phyloP scores from a whole-genome alignment of 1,140 invertebrate genomes.

The Drosophila subpulchrella region DNA sequence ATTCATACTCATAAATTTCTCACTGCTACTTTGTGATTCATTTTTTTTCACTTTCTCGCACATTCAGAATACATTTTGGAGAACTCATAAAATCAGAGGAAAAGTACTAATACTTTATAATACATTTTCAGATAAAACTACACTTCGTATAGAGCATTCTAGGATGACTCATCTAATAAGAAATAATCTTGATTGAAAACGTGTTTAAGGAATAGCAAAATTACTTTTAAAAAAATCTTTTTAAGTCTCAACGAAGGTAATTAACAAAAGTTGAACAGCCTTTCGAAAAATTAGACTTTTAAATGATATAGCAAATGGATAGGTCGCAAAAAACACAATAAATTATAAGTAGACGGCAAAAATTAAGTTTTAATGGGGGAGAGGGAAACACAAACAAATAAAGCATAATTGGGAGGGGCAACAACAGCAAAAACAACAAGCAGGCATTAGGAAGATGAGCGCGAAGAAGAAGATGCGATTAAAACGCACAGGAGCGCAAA shows the following conservation, averaged over 20 bases:
- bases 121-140: neutral
- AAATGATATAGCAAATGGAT: conserved; percentile 20
- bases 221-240: conserved; percentile 7
- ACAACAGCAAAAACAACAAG: conserved; percentile 1
- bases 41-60: neutral
- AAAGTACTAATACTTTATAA: neutral
- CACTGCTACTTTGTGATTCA: neutral
- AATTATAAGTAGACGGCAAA: conserved; percentile 41
- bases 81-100: neutral
- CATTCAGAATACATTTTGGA: neutral
- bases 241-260: neutral
- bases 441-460: conserved; percentile 20
- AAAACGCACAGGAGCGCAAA: conserved; percentile 65
- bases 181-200: neutral
- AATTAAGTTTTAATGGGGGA: conserved; percentile 52
- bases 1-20: neutral
- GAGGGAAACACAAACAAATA: conserved; percentile 38
- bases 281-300: conserved; percentile 12
- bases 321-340: conserved; percentile 28
- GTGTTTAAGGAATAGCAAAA: neutral
- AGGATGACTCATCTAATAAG: neutral
- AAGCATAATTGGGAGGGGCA: conserved; percentile 66
- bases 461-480: conserved; percentile 9
- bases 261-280: conserved; percentile 22
- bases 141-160: neutral